Base-by-base conservation (phyloP, 2,113 vertebrate genomes). In the Gavia stellata region DNA sequence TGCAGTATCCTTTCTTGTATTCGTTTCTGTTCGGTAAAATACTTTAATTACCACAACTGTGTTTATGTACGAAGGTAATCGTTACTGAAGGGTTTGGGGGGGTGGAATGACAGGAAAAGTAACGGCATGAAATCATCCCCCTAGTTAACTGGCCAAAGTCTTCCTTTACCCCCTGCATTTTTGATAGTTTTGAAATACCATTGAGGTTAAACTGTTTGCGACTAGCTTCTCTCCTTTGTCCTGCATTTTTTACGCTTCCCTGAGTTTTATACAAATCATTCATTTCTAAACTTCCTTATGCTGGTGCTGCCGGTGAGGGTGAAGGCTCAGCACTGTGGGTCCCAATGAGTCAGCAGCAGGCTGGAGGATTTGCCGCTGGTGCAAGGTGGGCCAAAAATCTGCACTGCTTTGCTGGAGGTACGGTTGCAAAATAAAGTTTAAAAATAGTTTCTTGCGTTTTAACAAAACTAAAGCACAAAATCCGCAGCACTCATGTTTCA, bases 401-500 rank as follows among this genome's bases (percentile, higher is more conserved):
- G 56, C 71, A 31, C 59, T 1, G 1, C 31, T 61, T 90, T 84
- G 59, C 63, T 63, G 25, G 74, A 81, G 55, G 34, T 13, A 47
- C 12, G 42, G 34, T 59, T 78, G 34, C 44, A 88, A 74, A 92
- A 70, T 78, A 59, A 90, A 86, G 29, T 55, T 92, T 71, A 25
- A 81, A 95, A 92, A 49, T 25, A 63, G 25, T 47, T 78, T 80
- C 14, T 73, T 80, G 24, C 66, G 24, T 77, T 90, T 86, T 66
- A 73, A 58, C 8, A 65, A 59, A 82, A 38, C 8, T 15, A 0
- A 86, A 91, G 14, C 19, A 40, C 58, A 77, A 82, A 92, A 78
- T 88, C 25, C 0, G 0, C 70, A 79, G 24, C 52, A 42, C 15
- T 81, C 3, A 0, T 36, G 23, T 29, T 74, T 96, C 15, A 40